Base-by-base conservation (phyloP, 2,888 invertebrate species). In the Stenotaenia linearis region DNA sequence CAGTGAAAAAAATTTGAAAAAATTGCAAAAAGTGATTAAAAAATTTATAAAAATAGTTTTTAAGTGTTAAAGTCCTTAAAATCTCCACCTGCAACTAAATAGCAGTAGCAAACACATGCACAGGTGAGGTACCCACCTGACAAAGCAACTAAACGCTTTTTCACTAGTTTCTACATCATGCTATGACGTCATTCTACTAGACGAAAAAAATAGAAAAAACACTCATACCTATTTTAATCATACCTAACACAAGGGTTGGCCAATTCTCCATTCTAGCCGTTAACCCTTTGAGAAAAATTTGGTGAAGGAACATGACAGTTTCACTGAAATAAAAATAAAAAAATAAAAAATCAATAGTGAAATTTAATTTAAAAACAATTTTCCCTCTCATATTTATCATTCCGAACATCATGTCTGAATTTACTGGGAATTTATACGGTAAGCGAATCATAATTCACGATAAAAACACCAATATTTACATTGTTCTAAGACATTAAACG, bases 161-260 rank as follows among this genome's bases (percentile, higher is more conserved):
- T 45, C 45, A 45, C 45, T 45, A 45, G 12, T 45, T 45, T 45
- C 45, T 45, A 45, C 45, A 45, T 45, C 45, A 45, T 45, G 45
- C 45, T 45, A 45, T n/a, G 45, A 45, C n/a, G 45, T 45, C 45
- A 45, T 45, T 45, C 45, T 45, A 45, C 45, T 45, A 45, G 45
- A n/a, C 45, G 45, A 45, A 45, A 45, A 32, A 45, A 45, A n/a
- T 45, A 45, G 45, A n/a, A 45, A 45, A 45, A 45, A 45, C 45
- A 45, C 45, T 12, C 77, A 37, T 78, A 78, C 78, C 78, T 78
- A 78, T 78, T n/a, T 78, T 78, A 21, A 25, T 56, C 78, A 78
- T 88, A 94, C 95, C 95, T 87, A 96, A 89, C 81, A 96, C 95
- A 82, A 96, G 89, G 6, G 96, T 96, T 69, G 96, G 96, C 96